These are phyloP conservation scores for Julus scanicus DNA, from an alignment of 2,888 invertebrate species.

Conservation along the genomic window DNA sequence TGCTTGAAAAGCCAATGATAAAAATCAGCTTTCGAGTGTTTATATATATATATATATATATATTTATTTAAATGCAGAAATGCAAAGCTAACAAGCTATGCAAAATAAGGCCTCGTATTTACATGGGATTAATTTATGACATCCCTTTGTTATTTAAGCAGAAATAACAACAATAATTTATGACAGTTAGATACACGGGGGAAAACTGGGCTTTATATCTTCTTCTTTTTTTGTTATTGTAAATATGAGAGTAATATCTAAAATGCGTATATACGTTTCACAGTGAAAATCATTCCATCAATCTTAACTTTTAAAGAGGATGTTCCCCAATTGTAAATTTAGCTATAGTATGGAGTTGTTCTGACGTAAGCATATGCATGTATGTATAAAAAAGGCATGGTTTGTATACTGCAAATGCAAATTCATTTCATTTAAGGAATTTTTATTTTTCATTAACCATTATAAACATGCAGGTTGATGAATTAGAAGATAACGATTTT, in stretches of 20 bases:
- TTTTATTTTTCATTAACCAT: no score
- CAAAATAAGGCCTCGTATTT: background rate
- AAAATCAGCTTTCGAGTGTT: background rate
- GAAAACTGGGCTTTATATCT: slow-evolving; percentile 12
- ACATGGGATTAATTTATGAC: background rate
- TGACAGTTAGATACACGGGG: background rate
- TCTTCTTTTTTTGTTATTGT: background rate
- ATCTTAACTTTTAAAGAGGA: slow-evolving; percentile 21
- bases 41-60: background rate
- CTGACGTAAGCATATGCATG: background rate
- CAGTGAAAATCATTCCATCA: background rate
- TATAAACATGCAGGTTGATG: no score
- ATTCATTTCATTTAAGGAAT: no score
- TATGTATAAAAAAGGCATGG: no score
- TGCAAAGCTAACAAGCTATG: slow-evolving; percentile 30
- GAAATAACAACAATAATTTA: slow-evolving; percentile 5
- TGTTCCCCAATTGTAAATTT: background rate
- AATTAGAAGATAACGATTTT: no score
- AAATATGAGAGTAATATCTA: slow-evolving; percentile 18
- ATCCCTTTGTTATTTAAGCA: slow-evolving; percentile 25
- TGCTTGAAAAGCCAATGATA: background rate
- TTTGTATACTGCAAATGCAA: no score
- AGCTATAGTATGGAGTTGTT: background rate
- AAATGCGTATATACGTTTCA: background rate
- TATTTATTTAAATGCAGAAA: slow-evolving; percentile 11